A percentile compares a stretch with the other conserved stretches of the same genome.
Evolutionary conservation across 2,797 vertebrate species (phyloP).

Genomic region (Oreortyx pictus): DNA sequence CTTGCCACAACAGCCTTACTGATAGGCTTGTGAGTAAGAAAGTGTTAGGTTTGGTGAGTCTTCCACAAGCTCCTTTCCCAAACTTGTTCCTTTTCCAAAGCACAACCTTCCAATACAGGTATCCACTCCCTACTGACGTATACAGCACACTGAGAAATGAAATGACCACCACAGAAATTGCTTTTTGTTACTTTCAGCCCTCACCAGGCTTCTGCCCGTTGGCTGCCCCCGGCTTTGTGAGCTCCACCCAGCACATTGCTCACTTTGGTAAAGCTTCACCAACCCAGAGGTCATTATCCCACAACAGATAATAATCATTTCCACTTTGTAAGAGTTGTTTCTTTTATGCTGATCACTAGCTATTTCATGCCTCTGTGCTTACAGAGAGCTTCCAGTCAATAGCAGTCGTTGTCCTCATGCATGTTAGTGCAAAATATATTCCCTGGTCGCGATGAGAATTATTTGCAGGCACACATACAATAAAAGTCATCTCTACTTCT

Average conservation of each 20-base stretch:
- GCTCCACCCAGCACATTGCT: not conserved
- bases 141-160: not conserved
- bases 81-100: not conserved
- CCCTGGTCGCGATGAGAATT: not conserved
- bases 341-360: not conserved
- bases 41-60: fast-evolving
- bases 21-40: no score
- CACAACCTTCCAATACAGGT: not conserved
- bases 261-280: not conserved
- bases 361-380: constrained; percentile 8
- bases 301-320: not conserved
- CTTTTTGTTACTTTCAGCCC: not conserved
- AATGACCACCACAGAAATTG: fast-evolving
- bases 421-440: not conserved
- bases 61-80: not conserved
- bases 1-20: not conserved
- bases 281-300: not conserved
- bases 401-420: not conserved
- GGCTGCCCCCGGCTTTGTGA: not conserved
- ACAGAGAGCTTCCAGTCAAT: not conserved
- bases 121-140: fast-evolving
- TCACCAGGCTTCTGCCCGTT: not conserved
- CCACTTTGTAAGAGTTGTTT: constrained; percentile 9
- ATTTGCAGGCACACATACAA: not conserved
- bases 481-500: not conserved